phyloP scores from a whole-genome alignment of 2,888 invertebrate species.

The Drosophila mettleri region DNA sequence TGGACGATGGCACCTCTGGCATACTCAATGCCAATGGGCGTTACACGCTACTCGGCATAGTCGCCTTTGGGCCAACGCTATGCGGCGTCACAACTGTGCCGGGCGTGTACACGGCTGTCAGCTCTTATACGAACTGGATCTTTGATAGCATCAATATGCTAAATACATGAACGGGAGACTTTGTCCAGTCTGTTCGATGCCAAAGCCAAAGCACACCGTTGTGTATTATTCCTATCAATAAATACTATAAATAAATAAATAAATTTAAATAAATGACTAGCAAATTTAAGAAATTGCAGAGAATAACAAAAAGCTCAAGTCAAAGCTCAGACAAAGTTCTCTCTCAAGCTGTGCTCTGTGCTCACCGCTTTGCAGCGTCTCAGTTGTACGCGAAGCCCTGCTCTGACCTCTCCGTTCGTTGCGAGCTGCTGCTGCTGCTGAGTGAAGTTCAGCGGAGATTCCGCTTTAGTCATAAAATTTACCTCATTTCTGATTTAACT shows the following conservation, averaged over 20 bases:
- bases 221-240: conserved; percentile 36
- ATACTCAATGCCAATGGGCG: conserved; percentile 60
- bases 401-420: conserved; percentile 32
- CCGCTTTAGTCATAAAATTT: conserved; percentile 43
- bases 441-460: conserved; percentile 33
- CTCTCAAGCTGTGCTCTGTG: conserved; percentile 40
- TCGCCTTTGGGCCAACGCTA: conserved; percentile 83
- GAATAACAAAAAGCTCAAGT: conserved; percentile 45
- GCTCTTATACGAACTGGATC: conserved; percentile 85
- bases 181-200: conserved; percentile 52
- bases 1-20: conserved; percentile 79
- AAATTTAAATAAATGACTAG: background rate
- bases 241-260: conserved; percentile 16
- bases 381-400: conserved; percentile 56
- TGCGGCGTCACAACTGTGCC: conserved; percentile 84
- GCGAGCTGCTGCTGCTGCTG: conserved; percentile 5
- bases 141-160: conserved; percentile 38
- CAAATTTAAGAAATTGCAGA: background rate
- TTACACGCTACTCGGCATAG: conserved; percentile 79
- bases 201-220: conserved; percentile 57
- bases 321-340: conserved; percentile 51
- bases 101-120: conserved; percentile 85
- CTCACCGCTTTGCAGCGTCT: conserved; percentile 19
- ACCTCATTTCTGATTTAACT: conserved; percentile 35
- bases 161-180: conserved; percentile 11